These are phyloP conservation scores for Microctenopoma steveboyesi DNA, from an alignment of 2,797 vertebrate species.

Conservation along the genomic window DNA sequence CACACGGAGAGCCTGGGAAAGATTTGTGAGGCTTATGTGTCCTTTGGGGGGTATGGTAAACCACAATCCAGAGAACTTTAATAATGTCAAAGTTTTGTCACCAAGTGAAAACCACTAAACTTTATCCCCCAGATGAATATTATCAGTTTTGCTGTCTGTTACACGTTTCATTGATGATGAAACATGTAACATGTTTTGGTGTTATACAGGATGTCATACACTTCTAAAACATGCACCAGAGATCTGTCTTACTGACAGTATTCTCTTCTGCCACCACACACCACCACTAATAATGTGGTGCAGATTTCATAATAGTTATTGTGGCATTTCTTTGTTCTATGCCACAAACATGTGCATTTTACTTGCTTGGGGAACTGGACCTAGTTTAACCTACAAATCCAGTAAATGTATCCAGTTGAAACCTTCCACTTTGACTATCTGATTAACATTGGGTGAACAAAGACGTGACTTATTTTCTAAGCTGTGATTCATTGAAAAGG, in stretches of 20 bases:
- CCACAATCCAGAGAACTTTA: slow-evolving; percentile 41
- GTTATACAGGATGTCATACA: slow-evolving; percentile 18
- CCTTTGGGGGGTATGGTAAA: slow-evolving; percentile 49
- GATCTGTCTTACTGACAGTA: slow-evolving; percentile 24
- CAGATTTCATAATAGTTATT: slow-evolving; percentile 43
- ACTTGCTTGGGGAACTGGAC: slow-evolving; percentile 1
- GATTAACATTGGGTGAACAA: slow-evolving; percentile 42
- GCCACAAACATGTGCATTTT: slow-evolving; percentile 59
- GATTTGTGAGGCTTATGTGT: slow-evolving; percentile 33
- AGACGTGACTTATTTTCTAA: slow-evolving; percentile 57
- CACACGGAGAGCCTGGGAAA: slow-evolving; percentile 59
- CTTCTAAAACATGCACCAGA: slow-evolving; percentile 15
- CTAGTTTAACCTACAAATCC: slow-evolving; percentile 14
- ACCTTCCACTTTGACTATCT: slow-evolving; percentile 21
- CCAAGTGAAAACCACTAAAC: slow-evolving; percentile 19
- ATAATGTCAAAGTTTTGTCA: slow-evolving; percentile 47
- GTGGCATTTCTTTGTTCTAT: slow-evolving; percentile 53
- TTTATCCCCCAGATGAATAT: slow-evolving; percentile 17
- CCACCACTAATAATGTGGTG: slow-evolving; percentile 24
- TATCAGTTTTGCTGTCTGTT: slow-evolving; percentile 18
- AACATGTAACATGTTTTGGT: slow-evolving; percentile 12
- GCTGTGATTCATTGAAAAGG: slow-evolving; percentile 53
- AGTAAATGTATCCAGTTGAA: neutral
- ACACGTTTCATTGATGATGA: slow-evolving; percentile 14
- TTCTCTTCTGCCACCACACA: slow-evolving; percentile 30